Evolutionary conservation across 2,113 vertebrate genomes (phyloP), one percentile per base, ranked within the genome.

Genomic region (Corynorhinus townsendii): DNA sequence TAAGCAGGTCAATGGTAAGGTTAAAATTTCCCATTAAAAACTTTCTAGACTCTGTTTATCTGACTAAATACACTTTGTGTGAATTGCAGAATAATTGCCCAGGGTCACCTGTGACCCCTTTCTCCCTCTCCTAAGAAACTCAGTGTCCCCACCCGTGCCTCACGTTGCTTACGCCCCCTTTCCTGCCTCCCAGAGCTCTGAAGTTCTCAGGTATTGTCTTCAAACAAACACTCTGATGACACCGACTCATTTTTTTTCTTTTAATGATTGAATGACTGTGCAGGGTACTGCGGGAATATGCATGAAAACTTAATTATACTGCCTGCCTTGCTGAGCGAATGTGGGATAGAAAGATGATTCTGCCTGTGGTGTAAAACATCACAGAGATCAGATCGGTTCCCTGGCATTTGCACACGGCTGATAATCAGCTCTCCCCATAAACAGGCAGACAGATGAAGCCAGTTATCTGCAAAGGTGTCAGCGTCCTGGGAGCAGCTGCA

Each of bases 381-480:
- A 95, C 94, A 94, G 96, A 95, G 97, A 98, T 96, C 93, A 96
- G 96, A 98, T 98, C 68, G 35, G 93, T 96, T 98, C 96, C 96
- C 96, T 95, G 97, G 97, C 96, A 93, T 97, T 97, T 95, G 95
- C 95, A 97, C 95, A 96, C 79, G 90, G 91, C 91, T 98, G 98
- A 98, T 98, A 98, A 98, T 98, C 96, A 96, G 90, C 76, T 97
- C 97, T 97, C 96, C 96, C 96, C 96, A 92, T 95, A 98, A 97
- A 88, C 96, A 98, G 97, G 97, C 96, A 94, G 96, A 96, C 97
- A 97, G 89, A 96, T 96, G 98, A 98, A 97, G 95, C 82, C 94
- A 97, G 97, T 97, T 98, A 98, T 98, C 97, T 98, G 86, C 82
- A 97, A 98, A 98, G 68, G 94, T 97, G 97, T 97, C 97, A 91